phyloP scores from a whole-genome alignment of 2,113 vertebrate species.

The Apteryx mantelli region DNA sequence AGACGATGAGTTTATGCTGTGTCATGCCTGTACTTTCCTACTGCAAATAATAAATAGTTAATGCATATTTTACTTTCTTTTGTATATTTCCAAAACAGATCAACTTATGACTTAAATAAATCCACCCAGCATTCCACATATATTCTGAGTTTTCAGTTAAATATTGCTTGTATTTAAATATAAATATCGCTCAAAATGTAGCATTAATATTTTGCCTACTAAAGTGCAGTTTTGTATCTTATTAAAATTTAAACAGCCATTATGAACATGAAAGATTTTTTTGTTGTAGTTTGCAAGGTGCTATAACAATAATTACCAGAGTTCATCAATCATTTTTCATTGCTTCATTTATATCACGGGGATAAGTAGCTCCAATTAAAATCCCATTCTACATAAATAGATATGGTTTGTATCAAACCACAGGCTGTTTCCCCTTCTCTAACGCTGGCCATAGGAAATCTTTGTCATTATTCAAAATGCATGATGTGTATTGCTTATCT shows the following conservation, averaged over 20 bases:
- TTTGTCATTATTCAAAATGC: conserved; percentile 49
- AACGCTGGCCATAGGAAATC: conserved; percentile 52
- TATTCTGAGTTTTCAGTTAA: conserved; percentile 38
- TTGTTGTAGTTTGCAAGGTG: conserved; percentile 61
- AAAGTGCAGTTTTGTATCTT: conserved; percentile 29
- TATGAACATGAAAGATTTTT: conserved; percentile 51
- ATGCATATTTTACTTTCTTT: background rate
- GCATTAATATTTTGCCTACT: conserved; percentile 51
- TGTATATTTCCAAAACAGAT: background rate
- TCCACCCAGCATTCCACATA: background rate
- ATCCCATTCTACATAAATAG: conserved; percentile 62
- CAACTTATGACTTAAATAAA: conserved; percentile 36
- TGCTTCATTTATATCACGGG: conserved; percentile 38
- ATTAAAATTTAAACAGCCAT: conserved; percentile 68
- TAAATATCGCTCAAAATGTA: conserved; percentile 31
- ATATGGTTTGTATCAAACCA: conserved; percentile 56
- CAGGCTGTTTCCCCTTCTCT: conserved; percentile 38
- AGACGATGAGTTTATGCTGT: background rate
- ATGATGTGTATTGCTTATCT: conserved; percentile 40
- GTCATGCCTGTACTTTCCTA: background rate
- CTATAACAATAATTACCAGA: conserved; percentile 63
- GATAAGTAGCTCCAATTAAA: conserved; percentile 69
- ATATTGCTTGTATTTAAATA: conserved; percentile 54
- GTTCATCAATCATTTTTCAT: conserved; percentile 68
- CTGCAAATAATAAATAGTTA: background rate